Evolutionary conservation across 1,140 invertebrate genomes (phyloP).

Genomic region (Drosophila rufa): DNA sequence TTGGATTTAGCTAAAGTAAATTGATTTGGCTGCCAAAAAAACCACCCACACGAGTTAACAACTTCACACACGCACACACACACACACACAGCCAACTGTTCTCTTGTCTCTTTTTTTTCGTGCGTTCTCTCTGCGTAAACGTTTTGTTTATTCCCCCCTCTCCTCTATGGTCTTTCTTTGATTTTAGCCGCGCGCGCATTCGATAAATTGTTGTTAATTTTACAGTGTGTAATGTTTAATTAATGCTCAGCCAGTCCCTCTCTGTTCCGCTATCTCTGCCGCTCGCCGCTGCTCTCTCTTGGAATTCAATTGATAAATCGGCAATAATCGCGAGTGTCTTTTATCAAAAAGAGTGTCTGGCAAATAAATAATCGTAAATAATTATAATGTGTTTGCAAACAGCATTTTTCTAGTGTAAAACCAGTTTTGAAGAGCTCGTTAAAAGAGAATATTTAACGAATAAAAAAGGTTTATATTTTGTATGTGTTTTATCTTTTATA

Average conservation of each 20-base stretch:
- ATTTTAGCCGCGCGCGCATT: slow-evolving; percentile 78
- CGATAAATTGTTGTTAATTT: slow-evolving; percentile 73
- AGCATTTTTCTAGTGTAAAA: slow-evolving; percentile 44
- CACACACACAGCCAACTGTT: slow-evolving; percentile 21
- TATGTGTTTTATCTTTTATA: slow-evolving; percentile 22
- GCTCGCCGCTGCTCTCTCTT: slow-evolving; percentile 19
- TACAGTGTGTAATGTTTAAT: slow-evolving; percentile 58
- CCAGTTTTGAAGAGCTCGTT: slow-evolving; percentile 34
- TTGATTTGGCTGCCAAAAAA: slow-evolving; percentile 5
- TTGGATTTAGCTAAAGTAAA: slow-evolving; percentile 9
- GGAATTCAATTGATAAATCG: slow-evolving; percentile 40
- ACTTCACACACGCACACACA: slow-evolving; percentile 10
- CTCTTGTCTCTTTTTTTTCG: slow-evolving; percentile 61
- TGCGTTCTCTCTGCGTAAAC: slow-evolving; percentile 43
- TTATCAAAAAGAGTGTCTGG: slow-evolving; percentile 18
- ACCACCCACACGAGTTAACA: slow-evolving; percentile 14
- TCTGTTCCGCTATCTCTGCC: slow-evolving; percentile 3
- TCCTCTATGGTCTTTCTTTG: slow-evolving; percentile 51
- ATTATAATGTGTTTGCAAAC: slow-evolving; percentile 27
- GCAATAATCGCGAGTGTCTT: slow-evolving; percentile 19
- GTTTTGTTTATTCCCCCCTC: slow-evolving; percentile 42
- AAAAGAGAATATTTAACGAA: slow-evolving; percentile 13
- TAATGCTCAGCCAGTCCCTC: slow-evolving; percentile 15
- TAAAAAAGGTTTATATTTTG: slow-evolving; percentile 8
- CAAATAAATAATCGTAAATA: slow-evolving; percentile 30